A percentile compares a stretch with the other conserved stretches of the same genome.
Conservation (phyloP, 2,888 invertebrate genomes). For the Apamea epomidion region DNA sequence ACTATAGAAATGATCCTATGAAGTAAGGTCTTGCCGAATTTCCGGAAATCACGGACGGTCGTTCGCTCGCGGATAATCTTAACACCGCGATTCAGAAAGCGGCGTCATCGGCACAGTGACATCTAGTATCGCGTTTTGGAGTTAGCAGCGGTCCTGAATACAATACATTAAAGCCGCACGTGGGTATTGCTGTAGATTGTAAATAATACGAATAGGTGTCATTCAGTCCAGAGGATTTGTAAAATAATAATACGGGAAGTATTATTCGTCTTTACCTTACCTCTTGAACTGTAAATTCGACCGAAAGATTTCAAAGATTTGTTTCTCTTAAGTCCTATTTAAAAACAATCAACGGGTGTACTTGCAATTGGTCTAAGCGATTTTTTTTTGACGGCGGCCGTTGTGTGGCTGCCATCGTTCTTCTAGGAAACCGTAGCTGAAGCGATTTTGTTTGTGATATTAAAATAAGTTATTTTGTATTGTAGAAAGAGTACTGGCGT, state of each 20-base stretch:
- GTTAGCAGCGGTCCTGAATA: not conserved
- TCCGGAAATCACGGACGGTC: not conserved
- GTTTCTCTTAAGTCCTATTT: not conserved
- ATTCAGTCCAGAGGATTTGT: not conserved
- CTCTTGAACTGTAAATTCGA: not conserved
- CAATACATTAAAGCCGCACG: not conserved
- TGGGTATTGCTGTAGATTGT: not conserved
- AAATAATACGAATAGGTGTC: not conserved
- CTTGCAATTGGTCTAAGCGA: too few relatives aligned
- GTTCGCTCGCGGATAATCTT: conserved; percentile 6
- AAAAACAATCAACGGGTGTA: too few relatives aligned
- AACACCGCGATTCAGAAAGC: conserved; percentile 28
- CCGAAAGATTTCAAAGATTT: not conserved
- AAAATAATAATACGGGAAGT: not conserved
- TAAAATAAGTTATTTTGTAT: not conserved
- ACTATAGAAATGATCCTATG: conserved; percentile 35
- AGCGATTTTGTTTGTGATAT: not conserved
- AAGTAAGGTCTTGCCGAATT: conserved; percentile 33
- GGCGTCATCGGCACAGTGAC: conserved; percentile 20
- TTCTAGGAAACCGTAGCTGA: not conserved
- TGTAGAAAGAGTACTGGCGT: conserved; percentile 31
- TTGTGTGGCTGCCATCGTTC: not conserved
- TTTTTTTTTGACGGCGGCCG: not conserved
- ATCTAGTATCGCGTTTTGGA: not conserved
- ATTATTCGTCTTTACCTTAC: not conserved